Evolutionary conservation across 35 echinoderm and acorn worm species (phyloP).

Genomic region (Ptychodera flava): DNA sequence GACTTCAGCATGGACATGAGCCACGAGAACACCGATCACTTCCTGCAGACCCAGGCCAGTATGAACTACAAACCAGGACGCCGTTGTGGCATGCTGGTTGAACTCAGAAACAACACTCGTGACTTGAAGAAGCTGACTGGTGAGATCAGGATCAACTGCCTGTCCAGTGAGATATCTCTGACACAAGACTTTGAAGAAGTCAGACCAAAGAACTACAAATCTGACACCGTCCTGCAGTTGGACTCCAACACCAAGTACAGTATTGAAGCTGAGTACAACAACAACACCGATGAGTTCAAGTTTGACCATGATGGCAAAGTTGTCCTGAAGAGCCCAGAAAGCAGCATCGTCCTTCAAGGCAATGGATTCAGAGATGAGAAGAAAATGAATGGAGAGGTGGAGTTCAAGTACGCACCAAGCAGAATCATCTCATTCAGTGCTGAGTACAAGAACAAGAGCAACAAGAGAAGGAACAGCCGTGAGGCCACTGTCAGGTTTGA

Average conservation of each 20-base stretch:
- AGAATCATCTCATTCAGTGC: not conserved
- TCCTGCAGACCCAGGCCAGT: not conserved
- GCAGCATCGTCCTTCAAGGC: not conserved
- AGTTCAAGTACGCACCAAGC: not conserved
- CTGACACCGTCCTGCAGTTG: not conserved
- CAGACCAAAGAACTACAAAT: not conserved
- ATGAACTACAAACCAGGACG: not conserved
- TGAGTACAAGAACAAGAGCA: not conserved
- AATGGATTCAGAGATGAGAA: not conserved
- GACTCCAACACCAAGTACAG: not conserved
- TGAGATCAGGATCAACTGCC: not conserved
- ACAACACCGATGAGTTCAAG: not conserved
- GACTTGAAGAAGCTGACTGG: not conserved
- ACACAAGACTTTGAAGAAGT: not conserved
- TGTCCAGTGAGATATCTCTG: not conserved
- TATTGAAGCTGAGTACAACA: slow-evolving; percentile 19
- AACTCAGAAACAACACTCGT: not conserved
- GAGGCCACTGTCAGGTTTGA: not conserved
- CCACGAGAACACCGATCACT: not conserved
- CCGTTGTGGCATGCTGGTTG: not conserved
- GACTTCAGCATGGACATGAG: not conserved
- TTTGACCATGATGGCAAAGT: not conserved
- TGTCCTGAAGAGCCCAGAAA: not conserved
- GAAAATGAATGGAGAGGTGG: not conserved
- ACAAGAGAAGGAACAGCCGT: not conserved